phyloP scores from a whole-genome alignment of 2,113 vertebrate species.

The Nesoenas mayeri region DNA sequence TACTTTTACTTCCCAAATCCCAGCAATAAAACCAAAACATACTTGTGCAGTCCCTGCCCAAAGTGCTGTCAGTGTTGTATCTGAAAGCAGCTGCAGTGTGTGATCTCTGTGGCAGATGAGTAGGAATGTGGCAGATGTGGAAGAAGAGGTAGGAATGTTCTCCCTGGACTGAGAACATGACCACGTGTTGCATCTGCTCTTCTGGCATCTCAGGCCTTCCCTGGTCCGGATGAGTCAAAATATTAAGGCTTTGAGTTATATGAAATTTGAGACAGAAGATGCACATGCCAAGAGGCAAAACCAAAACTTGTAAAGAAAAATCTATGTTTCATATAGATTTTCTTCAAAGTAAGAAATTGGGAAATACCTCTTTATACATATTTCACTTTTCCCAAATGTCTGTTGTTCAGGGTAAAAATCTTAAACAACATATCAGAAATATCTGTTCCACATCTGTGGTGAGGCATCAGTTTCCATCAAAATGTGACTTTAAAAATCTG shows the following conservation, averaged over 20 bases:
- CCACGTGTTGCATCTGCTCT: not conserved
- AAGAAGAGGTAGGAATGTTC: not conserved
- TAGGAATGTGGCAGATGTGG: not conserved
- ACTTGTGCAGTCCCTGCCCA: not conserved
- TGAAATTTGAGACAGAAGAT: not conserved
- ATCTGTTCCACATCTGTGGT: accelerated
- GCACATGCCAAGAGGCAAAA: not conserved
- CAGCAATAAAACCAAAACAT: not conserved
- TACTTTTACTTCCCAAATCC: not conserved
- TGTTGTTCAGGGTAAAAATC: not conserved
- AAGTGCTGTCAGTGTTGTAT: not conserved
- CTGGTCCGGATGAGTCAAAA: not conserved
- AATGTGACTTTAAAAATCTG: not conserved
- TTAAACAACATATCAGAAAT: not conserved
- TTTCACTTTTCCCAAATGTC: not conserved
- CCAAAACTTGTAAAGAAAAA: not conserved
- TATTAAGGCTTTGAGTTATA: not conserved
- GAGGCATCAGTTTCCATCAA: not conserved
- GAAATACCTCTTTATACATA: not conserved
- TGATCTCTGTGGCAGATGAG: not conserved
- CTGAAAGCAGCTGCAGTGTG: not conserved
- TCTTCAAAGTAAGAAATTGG: not conserved
- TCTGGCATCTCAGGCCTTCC: not conserved
- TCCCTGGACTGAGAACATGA: not conserved
- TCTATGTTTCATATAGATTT: not conserved